Conservation (phyloP, 2,888 invertebrate species). For the Dicyrtomina minuta region DNA sequence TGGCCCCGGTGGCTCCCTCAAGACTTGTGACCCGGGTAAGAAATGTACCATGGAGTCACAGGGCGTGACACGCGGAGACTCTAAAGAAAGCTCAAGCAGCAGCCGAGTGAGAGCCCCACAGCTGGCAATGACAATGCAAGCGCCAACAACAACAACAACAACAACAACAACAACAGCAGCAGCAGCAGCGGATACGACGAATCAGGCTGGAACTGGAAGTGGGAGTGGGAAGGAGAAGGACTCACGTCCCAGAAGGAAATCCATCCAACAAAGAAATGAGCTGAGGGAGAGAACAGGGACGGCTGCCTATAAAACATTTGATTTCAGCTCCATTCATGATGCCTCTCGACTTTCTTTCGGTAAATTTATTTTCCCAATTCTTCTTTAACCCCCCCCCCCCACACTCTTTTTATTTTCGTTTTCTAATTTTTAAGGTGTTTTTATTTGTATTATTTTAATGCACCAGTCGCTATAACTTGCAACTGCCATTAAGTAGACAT, state of each 20-base stretch:
- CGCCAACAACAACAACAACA: too few relatives aligned
- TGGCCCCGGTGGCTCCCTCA: too few relatives aligned
- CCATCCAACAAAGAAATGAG: constrained; percentile 11
- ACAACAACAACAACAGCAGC: background rate
- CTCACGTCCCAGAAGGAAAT: constrained; percentile 5
- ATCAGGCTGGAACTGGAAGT: background rate
- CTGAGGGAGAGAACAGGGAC: constrained; percentile 32
- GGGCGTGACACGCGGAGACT: background rate
- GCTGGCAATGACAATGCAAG: too few relatives aligned
- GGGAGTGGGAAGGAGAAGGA: too few relatives aligned
- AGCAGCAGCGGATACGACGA: background rate
- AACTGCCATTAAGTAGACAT: too few relatives aligned
- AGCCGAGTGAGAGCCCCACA: background rate
- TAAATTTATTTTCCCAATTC: background rate
- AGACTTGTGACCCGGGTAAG: background rate
- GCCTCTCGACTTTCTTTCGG: background rate
- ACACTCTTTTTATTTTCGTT: too few relatives aligned
- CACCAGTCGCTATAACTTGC: too few relatives aligned
- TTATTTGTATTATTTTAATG: too few relatives aligned
- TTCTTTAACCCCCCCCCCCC: too few relatives aligned
- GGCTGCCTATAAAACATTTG: constrained; percentile 50
- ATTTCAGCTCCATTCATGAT: constrained; percentile 42
- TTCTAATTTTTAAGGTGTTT: too few relatives aligned
- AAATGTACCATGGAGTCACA: constrained; percentile 4
- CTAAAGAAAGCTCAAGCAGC: background rate